Conservation (phyloP, 2,797 vertebrate genomes). For the Corythornis leucogaster region DNA sequence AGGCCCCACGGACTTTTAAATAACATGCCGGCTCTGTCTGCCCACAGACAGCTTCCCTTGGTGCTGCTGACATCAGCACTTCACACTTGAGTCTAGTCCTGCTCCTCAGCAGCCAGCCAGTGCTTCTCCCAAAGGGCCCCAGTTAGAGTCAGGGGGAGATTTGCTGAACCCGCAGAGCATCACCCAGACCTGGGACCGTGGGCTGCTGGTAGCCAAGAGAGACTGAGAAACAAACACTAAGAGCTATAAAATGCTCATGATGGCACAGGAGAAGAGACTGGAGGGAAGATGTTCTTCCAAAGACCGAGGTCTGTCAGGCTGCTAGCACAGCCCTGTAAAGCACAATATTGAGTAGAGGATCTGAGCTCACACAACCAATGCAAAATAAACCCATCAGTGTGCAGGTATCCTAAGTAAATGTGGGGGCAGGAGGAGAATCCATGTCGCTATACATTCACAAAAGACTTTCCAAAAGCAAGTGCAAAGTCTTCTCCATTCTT, state of each 20-base stretch:
- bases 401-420: not conserved
- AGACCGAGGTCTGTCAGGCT: not conserved
- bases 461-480: not conserved
- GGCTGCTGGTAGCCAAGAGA: not conserved
- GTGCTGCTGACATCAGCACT: not conserved
- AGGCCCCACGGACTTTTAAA: not conserved
- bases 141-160: not conserved
- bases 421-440: not conserved
- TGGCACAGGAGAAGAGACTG: not conserved
- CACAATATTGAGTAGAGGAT: not conserved
- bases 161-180: not conserved
- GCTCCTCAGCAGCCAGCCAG: not conserved
- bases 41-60: not conserved
- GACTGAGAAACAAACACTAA: not conserved
- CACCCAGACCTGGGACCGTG: not conserved
- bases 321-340: not conserved
- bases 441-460: not conserved
- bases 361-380: not conserved
- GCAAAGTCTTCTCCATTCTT: not conserved
- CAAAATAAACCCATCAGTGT: not conserved
- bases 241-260: fast-evolving
- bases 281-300: not conserved
- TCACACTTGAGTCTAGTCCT: not conserved
- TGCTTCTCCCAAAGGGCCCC: not conserved
- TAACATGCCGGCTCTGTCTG: not conserved